phyloP scores from a whole-genome alignment of 1,140 invertebrate species.

The Caerostris extrusa region DNA sequence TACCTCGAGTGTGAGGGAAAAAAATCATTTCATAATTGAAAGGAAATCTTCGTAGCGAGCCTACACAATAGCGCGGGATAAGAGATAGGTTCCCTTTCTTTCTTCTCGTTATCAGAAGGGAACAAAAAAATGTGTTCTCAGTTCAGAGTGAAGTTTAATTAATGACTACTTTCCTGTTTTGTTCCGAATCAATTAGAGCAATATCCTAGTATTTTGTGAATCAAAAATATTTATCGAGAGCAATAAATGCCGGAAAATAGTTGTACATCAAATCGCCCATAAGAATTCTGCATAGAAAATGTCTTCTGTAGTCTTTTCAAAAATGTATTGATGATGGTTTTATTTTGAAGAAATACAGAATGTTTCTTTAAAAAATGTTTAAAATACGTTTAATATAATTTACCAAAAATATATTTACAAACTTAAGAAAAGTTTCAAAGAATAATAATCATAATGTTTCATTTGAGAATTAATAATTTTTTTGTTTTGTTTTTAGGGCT shows the following conservation, averaged over 20 bases:
- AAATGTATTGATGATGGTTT: too few species aligned
- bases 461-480: too few species aligned
- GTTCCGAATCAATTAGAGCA: not conserved
- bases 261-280: too few species aligned
- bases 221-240: not conserved
- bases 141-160: conserved; percentile 62
- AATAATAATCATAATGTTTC: too few species aligned
- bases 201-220: not conserved
- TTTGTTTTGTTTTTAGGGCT: too few species aligned
- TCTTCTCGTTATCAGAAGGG: not conserved
- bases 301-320: too few species aligned
- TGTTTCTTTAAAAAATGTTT: too few species aligned
- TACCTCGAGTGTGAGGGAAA: conserved; percentile 1
- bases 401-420: too few species aligned
- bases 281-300: too few species aligned
- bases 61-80: not conserved
- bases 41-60: not conserved
- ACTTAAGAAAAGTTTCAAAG: too few species aligned
- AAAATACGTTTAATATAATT: too few species aligned
- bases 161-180: conserved; percentile 25
- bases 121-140: not conserved
- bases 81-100: not conserved
- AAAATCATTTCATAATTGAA: conserved; percentile 65
- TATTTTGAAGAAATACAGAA: too few species aligned
- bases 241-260: not conserved